These are phyloP conservation scores for Linnaemya tessellans DNA, from an alignment of 2,888 invertebrate genomes.

Conservation along the genomic window DNA sequence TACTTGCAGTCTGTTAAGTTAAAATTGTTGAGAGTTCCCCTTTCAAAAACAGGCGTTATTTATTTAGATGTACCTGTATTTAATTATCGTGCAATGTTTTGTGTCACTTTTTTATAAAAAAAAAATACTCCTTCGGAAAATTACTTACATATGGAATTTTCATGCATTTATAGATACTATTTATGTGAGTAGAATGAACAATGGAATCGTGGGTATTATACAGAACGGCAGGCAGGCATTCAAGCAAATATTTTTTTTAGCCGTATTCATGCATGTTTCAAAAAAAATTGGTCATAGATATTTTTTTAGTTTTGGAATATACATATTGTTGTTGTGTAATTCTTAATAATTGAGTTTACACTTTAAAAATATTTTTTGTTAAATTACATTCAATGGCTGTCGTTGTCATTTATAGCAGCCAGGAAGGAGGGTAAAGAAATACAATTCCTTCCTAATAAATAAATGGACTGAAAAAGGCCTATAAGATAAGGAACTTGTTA, in stretches of 20 bases:
- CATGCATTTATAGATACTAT: background rate
- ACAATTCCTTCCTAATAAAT: too few species aligned
- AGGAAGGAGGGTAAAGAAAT: too few species aligned
- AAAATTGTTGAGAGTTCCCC: slow-evolving; percentile 28
- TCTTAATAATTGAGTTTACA: slow-evolving; percentile 77
- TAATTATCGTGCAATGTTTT: slow-evolving; percentile 39
- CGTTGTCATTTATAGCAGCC: slow-evolving; percentile 28
- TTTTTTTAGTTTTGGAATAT: slow-evolving; percentile 17
- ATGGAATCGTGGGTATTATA: background rate
- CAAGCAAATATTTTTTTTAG: background rate
- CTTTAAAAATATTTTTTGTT: slow-evolving; percentile 73
- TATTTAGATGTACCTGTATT: slow-evolving; percentile 46
- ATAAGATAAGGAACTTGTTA: too few species aligned
- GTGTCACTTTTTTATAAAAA: slow-evolving; percentile 48
- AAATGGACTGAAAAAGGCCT: too few species aligned
- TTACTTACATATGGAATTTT: background rate
- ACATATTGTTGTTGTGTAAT: slow-evolving; percentile 71
- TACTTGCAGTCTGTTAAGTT: slow-evolving; percentile 50
- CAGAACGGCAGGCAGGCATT: background rate
- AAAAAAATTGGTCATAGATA: background rate
- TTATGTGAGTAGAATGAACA: background rate
- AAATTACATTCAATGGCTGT: slow-evolving; percentile 63
- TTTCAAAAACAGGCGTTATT: slow-evolving; percentile 36
- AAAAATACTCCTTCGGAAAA: slow-evolving; percentile 24
- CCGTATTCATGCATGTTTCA: background rate